Base-by-base conservation (phyloP, 2,113 vertebrate species). In the Callipepla californica region DNA sequence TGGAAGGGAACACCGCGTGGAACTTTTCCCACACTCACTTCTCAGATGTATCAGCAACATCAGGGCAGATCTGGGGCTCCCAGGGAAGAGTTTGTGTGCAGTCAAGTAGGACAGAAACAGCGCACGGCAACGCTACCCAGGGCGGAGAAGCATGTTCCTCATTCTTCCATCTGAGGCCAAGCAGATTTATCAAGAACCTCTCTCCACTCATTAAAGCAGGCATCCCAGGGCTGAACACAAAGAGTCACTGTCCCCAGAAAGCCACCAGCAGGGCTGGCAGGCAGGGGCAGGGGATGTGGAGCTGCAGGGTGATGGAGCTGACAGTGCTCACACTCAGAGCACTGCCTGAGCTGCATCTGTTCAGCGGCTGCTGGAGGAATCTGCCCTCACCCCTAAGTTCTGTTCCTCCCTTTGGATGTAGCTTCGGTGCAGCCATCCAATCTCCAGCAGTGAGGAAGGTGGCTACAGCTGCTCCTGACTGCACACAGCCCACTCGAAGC, bases 141-240 rank as follows among this genome's bases (percentile, higher is more conserved):
- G 63, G 51, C 53, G 76, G 30, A 34, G 36, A 20, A 1, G 1
- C 36, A 15, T 62, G n/a, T 32, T 83, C 58, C 23, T 50, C 48
- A 5, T 10, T 9, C 68, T 36, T 7, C 5, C n/a, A 80, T 10
- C 36, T 2, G 1, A 80, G 78, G 40, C 32, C 73, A 55, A 28
- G 0, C 12, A 47, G 36, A 58, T 14, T 11, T 44, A n/a, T 0
- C 2, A 2, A 74, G 68, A 36, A 50, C 18, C 84, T 36, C 65
- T 19, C 20, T 70, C 65, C 92, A 78, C 59, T 25, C 73, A 30
- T 28, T 1, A 45, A 72, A 21, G 4, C 44, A 69, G 76, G 6
- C 2, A 1, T 1, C 0, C 6, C 1, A 13, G 28, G 67, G 38
- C 23, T 3, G 2, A 36, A 36, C 0, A n/a, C 2, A 4, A 42